Evolutionary conservation across 2,888 invertebrate genomes (phyloP), one percentile per base, ranked within the genome.

Genomic region (Lepidochitona cinerea): DNA sequence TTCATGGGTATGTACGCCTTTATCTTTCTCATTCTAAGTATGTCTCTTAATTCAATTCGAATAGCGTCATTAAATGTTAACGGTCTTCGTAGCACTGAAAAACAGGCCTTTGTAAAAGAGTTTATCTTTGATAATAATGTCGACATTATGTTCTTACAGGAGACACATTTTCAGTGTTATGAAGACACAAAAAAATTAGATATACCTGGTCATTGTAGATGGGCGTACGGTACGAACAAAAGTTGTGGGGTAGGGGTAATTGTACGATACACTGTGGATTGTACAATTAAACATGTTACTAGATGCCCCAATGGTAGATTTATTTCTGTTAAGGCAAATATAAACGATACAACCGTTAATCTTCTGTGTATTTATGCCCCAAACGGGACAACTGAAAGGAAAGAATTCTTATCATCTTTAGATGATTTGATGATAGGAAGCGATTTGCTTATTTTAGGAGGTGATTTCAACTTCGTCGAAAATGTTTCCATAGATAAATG

Each of bases 381-480:
- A 23, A 59, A 59, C 29, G 14, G 26, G 23, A 12, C 59, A 9
- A 29, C 1, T 12, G 59, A 59, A 29, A 59, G 59, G 29, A 59
- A 59, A 59, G 32, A 23, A 4, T 59, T 59, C 29, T 29, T 59
- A 23, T 29, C 23, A 14, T 14, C 23, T 23, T 59, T 59, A 29
- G 59, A 59, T 59, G 29, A 4, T 59, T 18, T 59, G 32, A 59
- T 59, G 23, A 18, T 14, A 14, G 7, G 5, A 7, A 65, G 70
- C 29, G 29, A 69, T 12, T 32, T 69, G 35, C 7, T 77, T 2
- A 64, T 73, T 29, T n/a, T 77, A 29, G 36, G 26, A 66, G 76
- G 76, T 18, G 76, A 76, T 66, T 76, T 72, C 68, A 76, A 76
- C 67, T 76, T 64, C 67, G 70, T 76, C 54, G 65, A 65, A 26